Base-by-base conservation (phyloP, 2,888 invertebrate species). In the Calameuta filiformis region DNA sequence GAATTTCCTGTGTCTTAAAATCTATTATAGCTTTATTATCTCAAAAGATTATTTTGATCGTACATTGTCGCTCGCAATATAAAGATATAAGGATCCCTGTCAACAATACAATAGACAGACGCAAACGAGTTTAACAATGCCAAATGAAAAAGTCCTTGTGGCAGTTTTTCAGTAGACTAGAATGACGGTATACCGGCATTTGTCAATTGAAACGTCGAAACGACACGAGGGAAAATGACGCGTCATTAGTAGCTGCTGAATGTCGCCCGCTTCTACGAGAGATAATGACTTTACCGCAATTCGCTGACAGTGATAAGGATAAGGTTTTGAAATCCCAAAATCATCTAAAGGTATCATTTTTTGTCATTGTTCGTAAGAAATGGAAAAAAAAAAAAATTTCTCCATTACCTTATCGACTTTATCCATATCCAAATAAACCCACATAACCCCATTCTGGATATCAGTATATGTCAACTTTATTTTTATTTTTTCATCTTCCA, bases 81-180 rank as follows among this genome's bases (percentile, higher is more conserved):
- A 56, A 23, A 56, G 15, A 9, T 6, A 35, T 9, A 1, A 23
- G 9, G 23, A 56, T 4, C 2, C 9, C 23, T 1, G 1, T 15
- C 15, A 6, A 6, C 23, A 15, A 23, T 56, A 2, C 9, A 4
- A 2, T 56, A 9, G 23, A 56, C 23, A 23, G 1, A 23, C 40
- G 4, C 15, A 23, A 56, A 23, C 40, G 6, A 9, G 40, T 56
- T 30, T 84, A 84, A 85, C 85, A 85, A 84, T 80, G 83, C 78
- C 81, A 80, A 84, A 85, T 85, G 84, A 84, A 85, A 84, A 85
- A 83, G 86, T 85, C 85, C 85, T 85, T 86, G 85, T 79, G 77
- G 83, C 79, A 75, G 78, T 76, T 83, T 83, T 82, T 82, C 79
- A 75, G 40, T 23, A 56, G 40, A 56, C 40, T 6, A 56, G 40